These are phyloP conservation scores for Craseonycteris thonglongyai DNA, from an alignment of 2,113 vertebrate species.

Conservation along the genomic window DNA sequence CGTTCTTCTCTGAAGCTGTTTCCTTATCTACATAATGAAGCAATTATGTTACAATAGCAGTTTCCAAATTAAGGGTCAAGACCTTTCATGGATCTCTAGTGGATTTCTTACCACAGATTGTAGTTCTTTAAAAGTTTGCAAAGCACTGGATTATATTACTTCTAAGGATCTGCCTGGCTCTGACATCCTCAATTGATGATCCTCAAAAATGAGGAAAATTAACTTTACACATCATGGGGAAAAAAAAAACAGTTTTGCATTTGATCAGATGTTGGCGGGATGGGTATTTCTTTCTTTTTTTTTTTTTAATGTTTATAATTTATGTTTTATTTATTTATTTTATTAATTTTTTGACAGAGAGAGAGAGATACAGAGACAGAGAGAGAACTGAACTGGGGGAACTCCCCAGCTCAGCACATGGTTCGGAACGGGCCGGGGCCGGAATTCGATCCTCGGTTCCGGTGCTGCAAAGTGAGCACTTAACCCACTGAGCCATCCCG, in stretches of 20 bases:
- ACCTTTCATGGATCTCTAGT: neutral
- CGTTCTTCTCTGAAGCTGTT: neutral
- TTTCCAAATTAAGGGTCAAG: neutral
- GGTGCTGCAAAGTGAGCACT: too few relatives aligned
- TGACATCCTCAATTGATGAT: conserved; percentile 17
- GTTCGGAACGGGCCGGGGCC: too few relatives aligned
- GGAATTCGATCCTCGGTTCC: too few relatives aligned
- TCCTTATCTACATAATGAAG: neutral
- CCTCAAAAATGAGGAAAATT: neutral
- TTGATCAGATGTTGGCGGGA: neutral
- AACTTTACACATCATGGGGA: neutral
- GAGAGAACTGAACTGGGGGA: too few relatives aligned
- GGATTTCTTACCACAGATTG: neutral
- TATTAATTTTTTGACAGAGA: too few relatives aligned
- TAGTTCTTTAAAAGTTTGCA: neutral
- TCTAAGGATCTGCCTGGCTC: neutral
- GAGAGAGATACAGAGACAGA: too few relatives aligned
- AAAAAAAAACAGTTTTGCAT: neutral
- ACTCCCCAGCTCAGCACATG: too few relatives aligned
- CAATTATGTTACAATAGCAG: neutral
- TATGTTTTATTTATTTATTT: too few relatives aligned
- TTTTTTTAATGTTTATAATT: too few relatives aligned
- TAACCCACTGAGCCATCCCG: too few relatives aligned
- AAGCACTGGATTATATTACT: neutral
- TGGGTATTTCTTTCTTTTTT: neutral